Conservation (phyloP, 2,888 invertebrate species). For the Dryomyza anilis region DNA sequence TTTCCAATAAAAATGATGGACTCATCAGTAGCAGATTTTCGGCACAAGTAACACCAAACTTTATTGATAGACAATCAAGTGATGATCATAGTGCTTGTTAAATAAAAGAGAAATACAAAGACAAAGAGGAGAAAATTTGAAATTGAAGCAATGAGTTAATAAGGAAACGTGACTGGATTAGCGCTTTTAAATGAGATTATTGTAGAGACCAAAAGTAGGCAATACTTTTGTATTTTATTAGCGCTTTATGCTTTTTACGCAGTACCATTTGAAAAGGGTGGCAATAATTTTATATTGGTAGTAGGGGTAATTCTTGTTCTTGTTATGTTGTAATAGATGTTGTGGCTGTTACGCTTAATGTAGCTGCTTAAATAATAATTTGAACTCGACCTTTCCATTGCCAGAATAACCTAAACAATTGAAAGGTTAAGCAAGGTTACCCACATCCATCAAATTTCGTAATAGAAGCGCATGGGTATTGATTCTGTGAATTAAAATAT, state of each 20-base stretch:
- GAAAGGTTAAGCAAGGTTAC: too few species aligned
- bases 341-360: too few species aligned
- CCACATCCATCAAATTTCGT: too few species aligned
- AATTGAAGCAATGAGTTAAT: background rate
- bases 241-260: background rate
- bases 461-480: too few species aligned
- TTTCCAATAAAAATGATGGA: conserved; percentile 24
- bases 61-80: conserved; percentile 14
- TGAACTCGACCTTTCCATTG: too few species aligned
- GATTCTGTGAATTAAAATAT: too few species aligned
- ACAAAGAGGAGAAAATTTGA: background rate
- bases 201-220: background rate
- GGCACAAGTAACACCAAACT: background rate
- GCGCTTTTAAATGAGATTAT: background rate
- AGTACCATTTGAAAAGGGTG: too few species aligned
- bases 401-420: too few species aligned
- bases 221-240: background rate
- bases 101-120: background rate
- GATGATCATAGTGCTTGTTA: background rate
- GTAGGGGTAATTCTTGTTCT: too few species aligned
- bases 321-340: too few species aligned
- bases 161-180: background rate
- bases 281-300: too few species aligned
- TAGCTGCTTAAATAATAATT: too few species aligned
- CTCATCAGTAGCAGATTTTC: background rate